Percentiles rank a stretch among this genome's conserved stretches.
phyloP scores from a whole-genome alignment of 2,113 vertebrate species.

The Malurus cyaneus region DNA sequence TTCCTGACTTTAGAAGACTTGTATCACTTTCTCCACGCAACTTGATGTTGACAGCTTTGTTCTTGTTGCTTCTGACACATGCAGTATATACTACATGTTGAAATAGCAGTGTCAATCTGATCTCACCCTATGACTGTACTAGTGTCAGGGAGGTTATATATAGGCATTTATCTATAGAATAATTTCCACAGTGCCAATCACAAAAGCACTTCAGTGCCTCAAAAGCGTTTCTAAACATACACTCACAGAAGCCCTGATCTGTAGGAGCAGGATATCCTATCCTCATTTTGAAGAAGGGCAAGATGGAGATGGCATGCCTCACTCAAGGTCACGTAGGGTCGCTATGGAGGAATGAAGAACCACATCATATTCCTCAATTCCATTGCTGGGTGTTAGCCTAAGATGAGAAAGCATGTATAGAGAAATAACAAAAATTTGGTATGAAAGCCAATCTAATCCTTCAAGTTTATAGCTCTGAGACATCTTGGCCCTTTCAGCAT shows the following conservation, averaged over 20 bases:
- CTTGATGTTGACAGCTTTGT: not conserved
- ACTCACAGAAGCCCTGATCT: not conserved
- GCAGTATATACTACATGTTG: not conserved
- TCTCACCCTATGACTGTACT: not conserved
- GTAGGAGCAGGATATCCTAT: not conserved
- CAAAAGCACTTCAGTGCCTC: conserved; percentile 8
- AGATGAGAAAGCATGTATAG: not conserved
- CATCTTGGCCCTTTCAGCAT: not conserved
- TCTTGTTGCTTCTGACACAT: not conserved
- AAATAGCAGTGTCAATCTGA: not conserved
- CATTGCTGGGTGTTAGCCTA: not conserved
- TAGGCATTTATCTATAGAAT: conserved; percentile 24
- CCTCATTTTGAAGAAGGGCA: not conserved
- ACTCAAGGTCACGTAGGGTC: not conserved
- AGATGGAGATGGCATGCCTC: not conserved
- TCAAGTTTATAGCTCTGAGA: conserved; percentile 4
- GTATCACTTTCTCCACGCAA: not conserved
- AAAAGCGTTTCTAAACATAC: not conserved
- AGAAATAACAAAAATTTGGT: not conserved
- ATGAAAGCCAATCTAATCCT: not conserved
- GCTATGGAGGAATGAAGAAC: not conserved
- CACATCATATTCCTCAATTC: not conserved
- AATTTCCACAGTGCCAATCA: not conserved
- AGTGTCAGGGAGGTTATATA: conserved; percentile 13
- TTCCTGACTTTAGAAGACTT: not conserved